These are phyloP conservation scores for Idaea dimidiata DNA, from an alignment of 2,888 invertebrate species.

Conservation along the genomic window DNA sequence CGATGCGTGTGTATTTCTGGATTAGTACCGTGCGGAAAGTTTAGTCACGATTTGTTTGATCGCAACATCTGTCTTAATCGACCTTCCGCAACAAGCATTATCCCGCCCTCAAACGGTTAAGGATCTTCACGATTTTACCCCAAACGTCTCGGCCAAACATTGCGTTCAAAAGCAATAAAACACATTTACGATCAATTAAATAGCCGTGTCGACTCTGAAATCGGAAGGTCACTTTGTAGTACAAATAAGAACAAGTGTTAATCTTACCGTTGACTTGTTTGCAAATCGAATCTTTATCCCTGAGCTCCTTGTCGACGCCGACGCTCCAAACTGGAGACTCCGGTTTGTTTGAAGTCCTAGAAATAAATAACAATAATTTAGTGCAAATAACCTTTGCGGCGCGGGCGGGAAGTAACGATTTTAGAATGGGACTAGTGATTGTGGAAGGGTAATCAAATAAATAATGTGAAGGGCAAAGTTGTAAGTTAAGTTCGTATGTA, in stretches of 20 bases:
- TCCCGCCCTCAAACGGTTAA: constrained; percentile 34
- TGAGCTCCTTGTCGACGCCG: constrained; percentile 59
- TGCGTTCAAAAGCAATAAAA: constrained; percentile 34
- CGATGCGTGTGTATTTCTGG: constrained; percentile 68
- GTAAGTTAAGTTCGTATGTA: constrained; percentile 32
- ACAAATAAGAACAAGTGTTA: constrained; percentile 21
- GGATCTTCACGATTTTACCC: constrained; percentile 29
- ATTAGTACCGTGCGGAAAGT: constrained; percentile 79
- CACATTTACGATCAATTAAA: constrained; percentile 33
- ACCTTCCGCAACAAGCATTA: constrained; percentile 59
- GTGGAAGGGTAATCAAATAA: constrained; percentile 9
- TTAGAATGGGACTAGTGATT: constrained; percentile 15
- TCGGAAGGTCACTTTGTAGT: constrained; percentile 26
- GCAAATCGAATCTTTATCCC: constrained; percentile 61
- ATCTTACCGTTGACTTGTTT: constrained; percentile 73
- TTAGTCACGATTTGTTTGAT: constrained; percentile 67
- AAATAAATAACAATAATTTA: constrained; percentile 36
- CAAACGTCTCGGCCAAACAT: constrained; percentile 24
- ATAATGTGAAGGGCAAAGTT: constrained; percentile 29
- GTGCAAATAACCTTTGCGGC: constrained; percentile 8
- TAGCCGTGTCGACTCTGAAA: constrained; percentile 20
- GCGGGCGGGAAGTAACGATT: constrained; percentile 11
- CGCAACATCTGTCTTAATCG: constrained; percentile 52
- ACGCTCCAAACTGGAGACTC: constrained; percentile 68
- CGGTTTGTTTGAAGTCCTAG: constrained; percentile 67